These are phyloP conservation scores for Thecophora atra DNA, from an alignment of 2,888 invertebrate species.

Conservation along the genomic window DNA sequence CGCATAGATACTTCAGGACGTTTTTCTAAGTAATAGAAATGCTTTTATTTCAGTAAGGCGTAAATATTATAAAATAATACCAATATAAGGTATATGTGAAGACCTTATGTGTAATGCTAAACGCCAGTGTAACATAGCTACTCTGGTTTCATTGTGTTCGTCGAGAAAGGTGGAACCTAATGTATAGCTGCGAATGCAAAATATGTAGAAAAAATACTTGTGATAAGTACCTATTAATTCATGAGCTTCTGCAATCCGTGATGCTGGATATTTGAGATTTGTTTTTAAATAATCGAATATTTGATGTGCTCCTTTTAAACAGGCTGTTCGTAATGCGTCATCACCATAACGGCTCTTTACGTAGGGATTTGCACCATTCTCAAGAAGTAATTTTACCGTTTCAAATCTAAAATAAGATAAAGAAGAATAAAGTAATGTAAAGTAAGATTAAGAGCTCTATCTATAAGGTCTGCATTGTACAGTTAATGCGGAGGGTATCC, in stretches of 20 bases:
- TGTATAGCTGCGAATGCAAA: too few species aligned
- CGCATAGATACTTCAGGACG: slow-evolving; percentile 69
- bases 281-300: slow-evolving; percentile 77
- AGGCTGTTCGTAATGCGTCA: slow-evolving; percentile 88
- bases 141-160: slow-evolving; percentile 80
- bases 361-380: slow-evolving; percentile 81
- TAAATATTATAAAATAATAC: slow-evolving; percentile 44
- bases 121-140: slow-evolving; percentile 81
- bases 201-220: not conserved
- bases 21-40: slow-evolving; percentile 63
- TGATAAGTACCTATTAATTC: slow-evolving; percentile 76
- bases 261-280: slow-evolving; percentile 71
- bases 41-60: not conserved
- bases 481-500: too few species aligned
- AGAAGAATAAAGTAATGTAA: too few species aligned
- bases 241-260: slow-evolving; percentile 83
- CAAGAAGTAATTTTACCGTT: slow-evolving; percentile 82
- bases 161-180: slow-evolving; percentile 83
- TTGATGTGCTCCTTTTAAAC: slow-evolving; percentile 79
- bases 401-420: slow-evolving; percentile 70
- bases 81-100: slow-evolving; percentile 59
- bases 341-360: slow-evolving; percentile 83
- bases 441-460: too few species aligned
- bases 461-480: too few species aligned
- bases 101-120: slow-evolving; percentile 76